Percentiles rank a stretch among this genome's conserved stretches.
phyloP scores from a whole-genome alignment of 1,140 invertebrate species.

The Drosophila pseudoananassae region DNA sequence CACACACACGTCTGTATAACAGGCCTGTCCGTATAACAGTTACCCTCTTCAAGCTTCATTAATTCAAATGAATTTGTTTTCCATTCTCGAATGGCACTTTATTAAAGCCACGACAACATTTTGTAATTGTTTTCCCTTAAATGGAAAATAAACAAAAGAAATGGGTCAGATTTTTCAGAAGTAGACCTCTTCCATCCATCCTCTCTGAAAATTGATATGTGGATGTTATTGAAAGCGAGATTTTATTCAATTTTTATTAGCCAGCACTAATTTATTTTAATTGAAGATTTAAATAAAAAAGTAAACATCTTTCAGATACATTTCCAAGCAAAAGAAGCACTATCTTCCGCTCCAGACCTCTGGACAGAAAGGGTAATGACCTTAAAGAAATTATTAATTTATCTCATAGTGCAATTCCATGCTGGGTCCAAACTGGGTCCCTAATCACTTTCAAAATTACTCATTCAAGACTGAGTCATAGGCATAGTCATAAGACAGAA shows the following conservation, averaged over 20 bases:
- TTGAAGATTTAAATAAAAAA: slow-evolving; percentile 11
- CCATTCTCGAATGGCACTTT: slow-evolving; percentile 33
- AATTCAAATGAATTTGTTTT: slow-evolving; percentile 61
- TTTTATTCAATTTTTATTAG: slow-evolving; percentile 82
- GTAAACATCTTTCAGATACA: slow-evolving; percentile 15
- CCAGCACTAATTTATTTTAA: slow-evolving; percentile 48
- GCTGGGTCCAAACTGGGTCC: background rate
- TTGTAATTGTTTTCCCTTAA: slow-evolving; percentile 42
- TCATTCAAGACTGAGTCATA: slow-evolving; percentile 37
- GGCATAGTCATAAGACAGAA: background rate
- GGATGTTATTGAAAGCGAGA: slow-evolving; percentile 75
- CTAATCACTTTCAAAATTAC: slow-evolving; percentile 7
- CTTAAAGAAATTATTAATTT: slow-evolving; percentile 12
- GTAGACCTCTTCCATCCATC: background rate
- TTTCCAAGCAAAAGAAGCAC: background rate
- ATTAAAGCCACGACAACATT: slow-evolving; percentile 9
- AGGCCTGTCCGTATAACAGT: slow-evolving; percentile 40
- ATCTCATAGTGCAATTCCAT: slow-evolving; percentile 15
- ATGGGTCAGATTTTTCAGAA: slow-evolving; percentile 43
- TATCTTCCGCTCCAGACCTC: background rate
- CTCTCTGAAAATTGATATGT: slow-evolving; percentile 9
- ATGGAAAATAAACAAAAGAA: slow-evolving; percentile 58
- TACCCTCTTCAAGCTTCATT: slow-evolving; percentile 42
- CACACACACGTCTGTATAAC: no score
- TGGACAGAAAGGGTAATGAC: background rate